phyloP scores from a whole-genome alignment of 1,140 invertebrate species.

The Melanaphis sacchari region DNA sequence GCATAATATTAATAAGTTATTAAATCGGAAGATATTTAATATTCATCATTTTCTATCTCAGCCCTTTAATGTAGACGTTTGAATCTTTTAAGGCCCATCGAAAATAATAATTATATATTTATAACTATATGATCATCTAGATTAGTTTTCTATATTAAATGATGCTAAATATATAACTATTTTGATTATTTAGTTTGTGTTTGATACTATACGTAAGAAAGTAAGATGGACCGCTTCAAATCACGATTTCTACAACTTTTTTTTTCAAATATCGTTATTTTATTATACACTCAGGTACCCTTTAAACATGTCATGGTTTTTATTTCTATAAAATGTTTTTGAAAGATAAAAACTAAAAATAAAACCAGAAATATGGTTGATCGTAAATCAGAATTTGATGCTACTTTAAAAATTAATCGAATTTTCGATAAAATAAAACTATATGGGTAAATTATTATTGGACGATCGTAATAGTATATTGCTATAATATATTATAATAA shows the following conservation, averaged over 20 bases:
- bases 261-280: constrained; percentile 1
- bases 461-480: not conserved
- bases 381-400: not conserved
- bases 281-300: constrained; percentile 14
- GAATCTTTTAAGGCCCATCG: not conserved
- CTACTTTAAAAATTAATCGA: constrained; percentile 12
- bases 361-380: not conserved
- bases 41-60: not conserved
- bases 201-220: not conserved
- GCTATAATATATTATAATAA: not conserved
- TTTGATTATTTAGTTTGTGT: not conserved
- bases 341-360: not conserved
- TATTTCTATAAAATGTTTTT: not conserved
- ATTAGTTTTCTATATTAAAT: constrained; percentile 11
- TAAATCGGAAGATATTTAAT: not conserved
- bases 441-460: not conserved
- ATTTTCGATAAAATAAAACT: not conserved
- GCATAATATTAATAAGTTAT: not conserved
- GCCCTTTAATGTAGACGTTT: not conserved
- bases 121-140: not conserved
- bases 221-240: not conserved
- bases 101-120: constrained; percentile 19
- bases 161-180: not conserved
- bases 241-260: not conserved
- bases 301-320: not conserved